These are phyloP conservation scores for Luscinia luscinia DNA, from an alignment of 2,797 vertebrate genomes.

Conservation along the genomic window DNA sequence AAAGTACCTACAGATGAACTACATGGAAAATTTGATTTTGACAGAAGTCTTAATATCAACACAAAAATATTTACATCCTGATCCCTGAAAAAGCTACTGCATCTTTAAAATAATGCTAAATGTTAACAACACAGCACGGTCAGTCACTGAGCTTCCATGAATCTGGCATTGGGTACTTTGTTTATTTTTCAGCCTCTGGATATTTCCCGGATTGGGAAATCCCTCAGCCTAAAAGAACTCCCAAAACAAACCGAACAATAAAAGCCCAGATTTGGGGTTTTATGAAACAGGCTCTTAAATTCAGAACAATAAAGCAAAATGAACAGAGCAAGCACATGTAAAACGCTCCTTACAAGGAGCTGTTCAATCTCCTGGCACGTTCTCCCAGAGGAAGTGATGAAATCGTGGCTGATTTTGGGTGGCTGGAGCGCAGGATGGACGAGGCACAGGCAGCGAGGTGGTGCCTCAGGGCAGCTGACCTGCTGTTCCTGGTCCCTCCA, in stretches of 20 bases:
- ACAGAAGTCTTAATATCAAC: background rate
- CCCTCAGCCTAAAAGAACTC: background rate
- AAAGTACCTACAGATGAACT: background rate
- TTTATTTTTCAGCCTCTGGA: background rate
- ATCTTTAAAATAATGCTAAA: background rate
- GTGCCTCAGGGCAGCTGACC: background rate
- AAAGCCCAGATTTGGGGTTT: background rate
- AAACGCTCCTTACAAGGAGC: conserved; percentile 32
- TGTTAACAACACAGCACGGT: background rate
- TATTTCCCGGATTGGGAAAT: conserved; percentile 29
- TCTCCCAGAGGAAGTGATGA: conserved; percentile 36
- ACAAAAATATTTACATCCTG: background rate
- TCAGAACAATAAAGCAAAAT: background rate
- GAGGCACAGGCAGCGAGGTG: background rate
- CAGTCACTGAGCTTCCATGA: background rate
- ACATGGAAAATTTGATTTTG: background rate
- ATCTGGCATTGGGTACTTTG: background rate
- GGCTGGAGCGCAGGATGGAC: background rate
- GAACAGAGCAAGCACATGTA: background rate
- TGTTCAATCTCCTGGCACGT: background rate
- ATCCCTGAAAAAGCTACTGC: background rate
- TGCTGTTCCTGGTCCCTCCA: background rate
- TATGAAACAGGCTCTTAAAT: background rate
- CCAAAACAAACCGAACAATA: background rate
- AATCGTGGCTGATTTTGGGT: background rate